Evolutionary conservation across 2,113 vertebrate species (phyloP).

Genomic region (Perca fluviatilis): DNA sequence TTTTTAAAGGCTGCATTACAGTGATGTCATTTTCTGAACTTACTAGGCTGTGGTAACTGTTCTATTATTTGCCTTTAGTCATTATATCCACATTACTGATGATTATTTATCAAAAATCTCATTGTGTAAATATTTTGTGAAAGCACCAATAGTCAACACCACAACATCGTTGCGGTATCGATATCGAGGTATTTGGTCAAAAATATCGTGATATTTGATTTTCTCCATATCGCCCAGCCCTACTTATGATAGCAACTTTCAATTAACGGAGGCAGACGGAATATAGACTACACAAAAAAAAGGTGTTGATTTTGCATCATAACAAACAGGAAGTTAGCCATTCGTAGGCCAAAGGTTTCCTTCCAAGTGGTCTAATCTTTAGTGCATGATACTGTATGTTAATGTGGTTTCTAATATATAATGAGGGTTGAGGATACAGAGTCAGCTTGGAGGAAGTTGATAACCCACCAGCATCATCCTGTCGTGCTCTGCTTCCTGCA

Average conservation of each 20-base stretch:
- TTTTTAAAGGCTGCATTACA: no score
- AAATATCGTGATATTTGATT: no score
- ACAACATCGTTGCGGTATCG: no score
- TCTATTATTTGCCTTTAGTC: no score
- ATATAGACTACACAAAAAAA: background rate
- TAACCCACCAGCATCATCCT: constrained; percentile 97
- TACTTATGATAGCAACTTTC: background rate
- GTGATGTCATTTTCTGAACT: no score
- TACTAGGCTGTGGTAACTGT: no score
- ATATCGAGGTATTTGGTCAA: no score
- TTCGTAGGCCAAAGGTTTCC: background rate
- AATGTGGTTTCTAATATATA: constrained; percentile 20
- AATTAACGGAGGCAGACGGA: background rate
- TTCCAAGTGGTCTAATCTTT: background rate
- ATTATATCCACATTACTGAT: no score
- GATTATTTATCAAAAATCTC: no score
- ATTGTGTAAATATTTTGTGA: no score
- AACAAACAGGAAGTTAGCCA: background rate
- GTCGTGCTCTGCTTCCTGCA: constrained; percentile 95
- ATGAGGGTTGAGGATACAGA: constrained; percentile 23
- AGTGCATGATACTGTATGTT: background rate
- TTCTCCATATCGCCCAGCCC: no score
- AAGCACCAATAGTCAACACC: no score
- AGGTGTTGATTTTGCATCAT: background rate
- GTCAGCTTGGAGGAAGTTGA: constrained; percentile 58